Evolutionary conservation across 1,140 invertebrate species (phyloP), one percentile per base, ranked within the genome.

Genomic region (Scaptodrosophila lebanonensis): DNA sequence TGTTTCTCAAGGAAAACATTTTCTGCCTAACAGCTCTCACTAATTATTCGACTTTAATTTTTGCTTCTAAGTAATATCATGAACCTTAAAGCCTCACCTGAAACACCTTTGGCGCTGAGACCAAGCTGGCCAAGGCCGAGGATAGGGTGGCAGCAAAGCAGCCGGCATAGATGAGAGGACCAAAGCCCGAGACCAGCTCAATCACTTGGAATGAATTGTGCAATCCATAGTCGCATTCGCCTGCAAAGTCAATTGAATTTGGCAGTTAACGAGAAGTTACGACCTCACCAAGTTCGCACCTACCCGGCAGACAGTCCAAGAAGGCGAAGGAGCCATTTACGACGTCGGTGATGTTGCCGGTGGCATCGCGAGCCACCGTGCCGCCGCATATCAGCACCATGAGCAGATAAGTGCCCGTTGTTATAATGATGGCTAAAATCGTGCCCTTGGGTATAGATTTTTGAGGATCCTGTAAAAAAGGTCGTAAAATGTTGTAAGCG

Each of bases 121-220:
- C 97, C 36, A 99, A 89, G 59, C 95, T 97, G 1, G 98, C 97
- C 22, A 99, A 88, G 1, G 98, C 98, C 5, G 97, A 98, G 2
- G 96, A 98, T 7, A 99, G 87, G 0, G 98, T 98, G 1, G 98
- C 98, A 1, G 97, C 96, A 87, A 98, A 98, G 79, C 97, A 98
- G 0, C 97, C 98, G 16, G 95, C 95, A 77, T 97, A 98, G 66
- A 99, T 97, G 3, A 99, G 88, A 0, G 96, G 96, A 1, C 96
- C 95, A 87, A 95, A 96, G 0, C 89, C 93, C 0, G 97, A 95
- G 4, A 97, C 93, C 63, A 98, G 88, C 82, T 97, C 95, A 88
- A 99, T 97, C 9, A 96, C 93, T 93, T 95, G 79, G 25, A 89
- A 88, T 29, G 76, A 87, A 45, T 85, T 79, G 3, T 96, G 93